phyloP scores from a whole-genome alignment of 2,888 invertebrate species.

The Parochlus steinenii region DNA sequence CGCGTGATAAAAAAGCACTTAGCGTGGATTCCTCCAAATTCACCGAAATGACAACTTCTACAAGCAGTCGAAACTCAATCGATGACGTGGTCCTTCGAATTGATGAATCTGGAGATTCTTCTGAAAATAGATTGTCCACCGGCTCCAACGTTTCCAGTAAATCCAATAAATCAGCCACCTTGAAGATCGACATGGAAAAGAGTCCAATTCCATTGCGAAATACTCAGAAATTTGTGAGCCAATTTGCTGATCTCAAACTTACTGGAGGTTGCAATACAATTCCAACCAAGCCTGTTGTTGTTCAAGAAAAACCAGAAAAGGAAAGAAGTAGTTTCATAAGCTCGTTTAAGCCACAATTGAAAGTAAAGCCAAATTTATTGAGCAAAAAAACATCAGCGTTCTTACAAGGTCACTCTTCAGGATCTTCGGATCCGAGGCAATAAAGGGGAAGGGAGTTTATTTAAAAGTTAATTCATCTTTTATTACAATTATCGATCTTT shows the following conservation, averaged over 20 bases:
- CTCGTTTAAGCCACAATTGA: constrained; percentile 50
- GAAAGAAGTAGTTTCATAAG: constrained; percentile 21
- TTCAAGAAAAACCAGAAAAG: constrained; percentile 18
- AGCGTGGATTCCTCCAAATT: constrained; percentile 14
- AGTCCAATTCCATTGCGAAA: constrained; percentile 41
- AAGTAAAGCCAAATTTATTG: constrained; percentile 67
- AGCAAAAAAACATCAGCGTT: constrained; percentile 30
- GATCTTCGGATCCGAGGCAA: too few relatives aligned
- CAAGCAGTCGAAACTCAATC: constrained; percentile 9
- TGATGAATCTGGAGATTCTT: constrained; percentile 17
- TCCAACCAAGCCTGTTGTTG: constrained; percentile 19
- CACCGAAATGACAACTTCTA: constrained; percentile 3
- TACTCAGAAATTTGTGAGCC: constrained; percentile 43
- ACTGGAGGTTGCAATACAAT: constrained; percentile 35
- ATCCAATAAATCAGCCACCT: too few relatives aligned
- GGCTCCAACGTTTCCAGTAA: constrained; percentile 9
- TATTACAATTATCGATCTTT: too few relatives aligned
- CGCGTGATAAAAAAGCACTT: constrained; percentile 15
- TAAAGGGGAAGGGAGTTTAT: too few relatives aligned
- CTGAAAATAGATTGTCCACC: constrained; percentile 12
- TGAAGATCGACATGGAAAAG: constrained; percentile 18
- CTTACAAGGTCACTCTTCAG: constrained; percentile 9
- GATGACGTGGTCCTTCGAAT: constrained; percentile 14
- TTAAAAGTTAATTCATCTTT: too few relatives aligned
- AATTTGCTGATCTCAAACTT: constrained; percentile 45